Evolutionary conservation across 2,797 vertebrate species (phyloP).

Genomic region (Rallus crepitans): DNA sequence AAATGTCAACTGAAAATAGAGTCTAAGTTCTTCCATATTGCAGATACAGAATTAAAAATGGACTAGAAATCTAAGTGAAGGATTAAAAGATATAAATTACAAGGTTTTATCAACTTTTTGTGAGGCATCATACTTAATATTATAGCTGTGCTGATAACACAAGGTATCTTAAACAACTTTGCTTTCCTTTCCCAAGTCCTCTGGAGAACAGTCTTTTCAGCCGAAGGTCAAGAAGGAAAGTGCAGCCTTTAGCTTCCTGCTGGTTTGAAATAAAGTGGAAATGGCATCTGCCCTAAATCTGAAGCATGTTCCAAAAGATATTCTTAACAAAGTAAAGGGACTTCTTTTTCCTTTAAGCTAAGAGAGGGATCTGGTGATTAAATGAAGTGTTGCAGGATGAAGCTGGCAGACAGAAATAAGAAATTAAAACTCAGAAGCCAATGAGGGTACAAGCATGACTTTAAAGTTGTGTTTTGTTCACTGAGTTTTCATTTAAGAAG

Average conservation of each 20-base stretch:
- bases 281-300: constrained; percentile 34
- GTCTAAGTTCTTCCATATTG: neutral
- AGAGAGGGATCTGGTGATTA: neutral
- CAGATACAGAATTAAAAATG: neutral
- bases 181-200: neutral
- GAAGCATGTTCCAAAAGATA: neutral
- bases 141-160: neutral
- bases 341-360: neutral
- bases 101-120: neutral
- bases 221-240: constrained; percentile 49
- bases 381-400: neutral
- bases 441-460: neutral
- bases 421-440: neutral
- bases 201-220: constrained; percentile 30
- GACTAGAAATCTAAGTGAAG: neutral
- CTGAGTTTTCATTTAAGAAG: neutral
- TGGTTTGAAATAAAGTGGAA: constrained; percentile 40
- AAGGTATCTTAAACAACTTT: neutral
- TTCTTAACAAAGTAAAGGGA: neutral
- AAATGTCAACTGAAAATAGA: constrained; percentile 35
- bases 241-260: neutral
- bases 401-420: neutral
- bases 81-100: neutral
- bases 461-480: neutral
- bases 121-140: neutral